Base-by-base conservation (phyloP, 2,888 invertebrate genomes). In the Encarsia formosa region DNA sequence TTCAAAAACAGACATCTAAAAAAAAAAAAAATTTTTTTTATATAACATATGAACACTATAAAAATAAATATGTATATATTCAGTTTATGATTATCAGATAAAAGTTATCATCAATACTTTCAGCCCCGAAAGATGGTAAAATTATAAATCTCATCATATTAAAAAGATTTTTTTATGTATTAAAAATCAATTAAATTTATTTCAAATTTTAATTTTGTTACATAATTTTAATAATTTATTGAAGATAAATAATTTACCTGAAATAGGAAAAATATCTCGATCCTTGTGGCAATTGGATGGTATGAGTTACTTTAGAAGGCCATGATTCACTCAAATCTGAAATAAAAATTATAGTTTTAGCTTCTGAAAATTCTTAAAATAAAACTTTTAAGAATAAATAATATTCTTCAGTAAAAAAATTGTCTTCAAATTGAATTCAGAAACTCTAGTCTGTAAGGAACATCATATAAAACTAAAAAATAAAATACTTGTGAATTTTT, bases 71-170 rank as follows among this genome's bases (percentile, higher is more conserved):
- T n/a, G n/a, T 5, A 15, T 26, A 38, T 38, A 9, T 29, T 16
- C 11, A 50, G 19, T 9, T 37, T 4, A 16, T 61, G 60, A 59
- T 56, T 55, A 8, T 56, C 56, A 56, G 56, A 47, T 9, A 49
- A 22, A 23, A 18, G 11, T 52, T 52, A 31, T 3, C 56, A 56
- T 56, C 56, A 56, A 56, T 47, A 22, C 56, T 56, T 50, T 64
- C 65, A 64, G 63, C 59, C 63, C 63, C 65, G 65, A 65, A 64
- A 65, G 64, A 61, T 54, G 42, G 45, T 53, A 29, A 50, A 34
- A 44, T 46, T 20, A 39, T 50, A 49, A 57, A 42, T 45, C 32
- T 56, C 51, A 55, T 49, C 49, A 48, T 46, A 22, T 47, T 15
- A 32, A 44, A 44, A 44, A 41, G 34, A 8, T 15, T 15, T 20